A percentile compares a stretch with the other conserved stretches of the same genome.
Conservation (phyloP, 2,888 invertebrate species). For the Platerodrilus igneus region DNA sequence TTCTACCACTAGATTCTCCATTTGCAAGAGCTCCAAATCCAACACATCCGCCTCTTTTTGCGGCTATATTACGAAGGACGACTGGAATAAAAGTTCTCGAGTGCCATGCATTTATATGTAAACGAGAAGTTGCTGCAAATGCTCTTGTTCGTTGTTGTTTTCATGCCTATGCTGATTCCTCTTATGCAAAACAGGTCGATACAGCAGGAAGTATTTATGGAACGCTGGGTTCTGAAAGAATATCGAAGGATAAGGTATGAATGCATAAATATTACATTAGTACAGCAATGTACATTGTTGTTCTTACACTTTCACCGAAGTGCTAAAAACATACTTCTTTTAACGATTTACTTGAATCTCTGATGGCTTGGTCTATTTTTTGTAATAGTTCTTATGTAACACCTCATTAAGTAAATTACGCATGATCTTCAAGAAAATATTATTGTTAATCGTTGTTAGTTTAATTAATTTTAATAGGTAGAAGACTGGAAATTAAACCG, state of each 20-base stretch:
- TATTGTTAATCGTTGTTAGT: too few species aligned
- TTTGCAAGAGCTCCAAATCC: slow-evolving; percentile 90
- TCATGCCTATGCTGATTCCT: slow-evolving; percentile 95
- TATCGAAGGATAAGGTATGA: slow-evolving; percentile 44
- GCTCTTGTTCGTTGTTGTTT: slow-evolving; percentile 96
- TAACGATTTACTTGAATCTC: not conserved
- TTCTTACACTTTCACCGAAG: slow-evolving; percentile 9
- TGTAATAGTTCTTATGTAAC: slow-evolving; percentile 2
- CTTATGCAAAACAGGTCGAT: slow-evolving; percentile 80
- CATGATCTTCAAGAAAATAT: too few species aligned
- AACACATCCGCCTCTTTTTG: slow-evolving; percentile 93
- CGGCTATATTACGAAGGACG: slow-evolving; percentile 91
- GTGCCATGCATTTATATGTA: slow-evolving; percentile 98
- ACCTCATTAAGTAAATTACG: too few species aligned
- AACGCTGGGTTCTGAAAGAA: slow-evolving; percentile 43
- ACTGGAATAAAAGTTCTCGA: slow-evolving; percentile 97
- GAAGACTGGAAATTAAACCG: slow-evolving; percentile 55
- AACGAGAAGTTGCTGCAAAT: slow-evolving; percentile 94
- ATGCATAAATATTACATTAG: slow-evolving; percentile 8
- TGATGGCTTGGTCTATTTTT: slow-evolving; percentile 6
- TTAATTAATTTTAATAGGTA: slow-evolving; percentile 39
- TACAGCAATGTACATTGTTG: slow-evolving; percentile 8
- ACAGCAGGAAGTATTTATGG: slow-evolving; percentile 51
- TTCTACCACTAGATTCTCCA: slow-evolving; percentile 92
- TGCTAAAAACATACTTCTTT: slow-evolving; percentile 8